These are phyloP conservation scores for Buathra laborator DNA, from an alignment of 2,888 invertebrate genomes.

Conservation along the genomic window DNA sequence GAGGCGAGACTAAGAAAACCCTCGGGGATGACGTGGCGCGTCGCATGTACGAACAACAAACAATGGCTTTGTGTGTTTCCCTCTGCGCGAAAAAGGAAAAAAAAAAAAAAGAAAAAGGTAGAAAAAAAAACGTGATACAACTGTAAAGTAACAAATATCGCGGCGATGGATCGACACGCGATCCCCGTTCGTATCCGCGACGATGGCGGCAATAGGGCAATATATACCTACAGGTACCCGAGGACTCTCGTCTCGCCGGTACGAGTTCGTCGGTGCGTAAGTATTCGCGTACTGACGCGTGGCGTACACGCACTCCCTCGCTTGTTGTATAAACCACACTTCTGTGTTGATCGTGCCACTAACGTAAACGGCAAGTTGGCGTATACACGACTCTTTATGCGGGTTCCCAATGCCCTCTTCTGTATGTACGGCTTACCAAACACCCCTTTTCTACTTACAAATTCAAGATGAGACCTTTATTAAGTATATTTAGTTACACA, in stretches of 20 bases:
- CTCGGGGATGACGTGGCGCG: conserved; percentile 67
- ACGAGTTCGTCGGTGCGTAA: conserved; percentile 63
- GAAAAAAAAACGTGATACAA: conserved; percentile 81
- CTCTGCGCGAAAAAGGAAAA: conserved; percentile 73
- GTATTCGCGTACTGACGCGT: conserved; percentile 66
- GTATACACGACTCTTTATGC: conserved; percentile 58
- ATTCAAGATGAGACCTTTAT: conserved; percentile 79
- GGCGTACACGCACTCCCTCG: conserved; percentile 61
- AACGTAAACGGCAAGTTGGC: conserved; percentile 31
- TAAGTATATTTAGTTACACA: conserved; percentile 80
- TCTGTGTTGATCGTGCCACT: conserved; percentile 16
- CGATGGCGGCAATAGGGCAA: conserved; percentile 59
- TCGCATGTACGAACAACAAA: conserved; percentile 80
- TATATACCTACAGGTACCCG: conserved; percentile 61
- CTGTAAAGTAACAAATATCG: conserved; percentile 84
- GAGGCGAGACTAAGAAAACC: conserved; percentile 25
- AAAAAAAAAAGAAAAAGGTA: not conserved
- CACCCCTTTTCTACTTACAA: conserved; percentile 73
- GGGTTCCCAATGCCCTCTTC: conserved; percentile 49
- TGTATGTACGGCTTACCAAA: conserved; percentile 43
- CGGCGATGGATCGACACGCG: conserved; percentile 83
- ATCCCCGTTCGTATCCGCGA: conserved; percentile 74
- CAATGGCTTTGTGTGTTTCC: conserved; percentile 82
- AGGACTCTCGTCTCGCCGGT: conserved; percentile 10
- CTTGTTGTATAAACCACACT: conserved; percentile 16